Conservation (phyloP, 2,888 invertebrate species). For the Coecobrya sp. region DNA sequence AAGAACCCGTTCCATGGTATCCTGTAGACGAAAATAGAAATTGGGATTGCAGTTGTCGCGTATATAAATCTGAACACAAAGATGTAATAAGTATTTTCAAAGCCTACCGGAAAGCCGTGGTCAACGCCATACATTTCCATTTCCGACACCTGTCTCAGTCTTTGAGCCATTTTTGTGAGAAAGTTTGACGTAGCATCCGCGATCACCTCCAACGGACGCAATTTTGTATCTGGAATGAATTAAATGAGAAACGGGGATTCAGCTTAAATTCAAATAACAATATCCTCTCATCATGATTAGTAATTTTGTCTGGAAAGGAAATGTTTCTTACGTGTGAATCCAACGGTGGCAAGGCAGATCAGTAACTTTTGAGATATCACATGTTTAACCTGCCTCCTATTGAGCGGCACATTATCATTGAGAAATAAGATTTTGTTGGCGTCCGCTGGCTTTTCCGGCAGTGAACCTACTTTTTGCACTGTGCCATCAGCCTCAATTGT, state of each 20-base stretch:
- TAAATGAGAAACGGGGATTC: background rate
- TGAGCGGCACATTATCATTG: conserved; percentile 64
- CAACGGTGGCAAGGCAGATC: conserved; percentile 80
- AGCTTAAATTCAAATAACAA: too few relatives aligned
- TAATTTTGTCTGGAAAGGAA: too few relatives aligned
- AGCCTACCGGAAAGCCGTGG: conserved; percentile 88
- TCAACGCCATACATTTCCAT: conserved; percentile 80
- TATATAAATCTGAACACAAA: conserved; percentile 88
- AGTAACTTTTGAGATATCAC: conserved; percentile 80
- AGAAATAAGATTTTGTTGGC: conserved; percentile 40
- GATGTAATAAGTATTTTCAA: background rate
- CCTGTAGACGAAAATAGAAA: conserved; percentile 88
- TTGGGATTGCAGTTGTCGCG: too few relatives aligned
- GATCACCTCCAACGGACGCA: conserved; percentile 79
- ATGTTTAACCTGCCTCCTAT: conserved; percentile 69
- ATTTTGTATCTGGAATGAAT: conserved; percentile 76
- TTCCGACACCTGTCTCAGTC: conserved; percentile 81
- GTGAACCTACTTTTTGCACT: conserved; percentile 65
- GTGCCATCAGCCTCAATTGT: conserved; percentile 74
- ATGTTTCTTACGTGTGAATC: conserved; percentile 84
- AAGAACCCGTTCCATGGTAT: conserved; percentile 90
- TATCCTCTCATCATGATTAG: too few relatives aligned
- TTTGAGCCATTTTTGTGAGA: conserved; percentile 64
- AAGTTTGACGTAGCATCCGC: conserved; percentile 78
- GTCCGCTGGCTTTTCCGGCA: conserved; percentile 64